Conservation (phyloP, 2,888 invertebrate species). For the Pyrgus malvae region DNA sequence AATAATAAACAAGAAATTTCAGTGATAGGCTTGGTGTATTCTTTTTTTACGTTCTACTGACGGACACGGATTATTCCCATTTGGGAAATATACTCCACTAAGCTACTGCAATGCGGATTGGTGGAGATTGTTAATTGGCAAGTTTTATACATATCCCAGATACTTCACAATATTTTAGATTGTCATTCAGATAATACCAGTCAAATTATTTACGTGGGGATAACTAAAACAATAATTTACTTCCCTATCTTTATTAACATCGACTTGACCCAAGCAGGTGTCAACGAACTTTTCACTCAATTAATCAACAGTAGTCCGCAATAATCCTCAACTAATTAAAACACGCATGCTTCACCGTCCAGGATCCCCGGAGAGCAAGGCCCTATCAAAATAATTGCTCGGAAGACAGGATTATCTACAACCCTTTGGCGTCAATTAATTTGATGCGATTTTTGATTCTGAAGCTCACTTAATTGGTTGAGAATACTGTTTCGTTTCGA, state of each 20-base stretch:
- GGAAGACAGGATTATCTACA: conserved; percentile 50
- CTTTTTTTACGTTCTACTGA: no score
- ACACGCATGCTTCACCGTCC: conserved; percentile 45
- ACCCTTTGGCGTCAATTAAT: conserved; percentile 28
- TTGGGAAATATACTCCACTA: no score
- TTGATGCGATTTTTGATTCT: conserved; percentile 26
- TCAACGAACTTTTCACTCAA: conserved; percentile 41
- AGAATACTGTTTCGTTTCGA: neutral
- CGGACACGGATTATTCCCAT: no score
- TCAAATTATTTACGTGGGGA: no score
- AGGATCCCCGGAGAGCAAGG: conserved; percentile 19
- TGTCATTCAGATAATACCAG: no score
- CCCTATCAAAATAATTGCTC: conserved; percentile 65
- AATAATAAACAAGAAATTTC: no score
- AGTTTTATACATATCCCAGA: no score
- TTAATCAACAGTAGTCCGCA: conserved; percentile 49
- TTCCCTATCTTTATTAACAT: neutral
- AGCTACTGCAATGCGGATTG: no score
- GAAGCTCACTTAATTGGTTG: conserved; percentile 14
- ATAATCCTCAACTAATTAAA: conserved; percentile 72
- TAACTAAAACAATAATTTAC: neutral
- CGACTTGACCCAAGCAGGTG: neutral
- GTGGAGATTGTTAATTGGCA: no score
- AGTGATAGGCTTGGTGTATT: no score
- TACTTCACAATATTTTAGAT: no score